These are phyloP conservation scores for Orchestes rusci DNA, from an alignment of 2,888 invertebrate species.

Conservation along the genomic window DNA sequence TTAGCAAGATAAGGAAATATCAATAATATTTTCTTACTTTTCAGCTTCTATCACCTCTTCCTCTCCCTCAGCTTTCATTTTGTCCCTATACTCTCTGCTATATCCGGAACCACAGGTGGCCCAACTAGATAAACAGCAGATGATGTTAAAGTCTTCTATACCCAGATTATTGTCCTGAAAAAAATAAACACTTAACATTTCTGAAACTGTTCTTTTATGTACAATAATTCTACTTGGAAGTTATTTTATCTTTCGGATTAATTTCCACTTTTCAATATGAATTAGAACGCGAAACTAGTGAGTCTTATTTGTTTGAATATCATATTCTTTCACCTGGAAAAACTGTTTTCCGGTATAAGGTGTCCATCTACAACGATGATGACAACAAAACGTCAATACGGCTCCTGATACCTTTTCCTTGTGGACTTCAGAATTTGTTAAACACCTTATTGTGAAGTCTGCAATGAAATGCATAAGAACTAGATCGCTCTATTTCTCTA, in stretches of 20 bases:
- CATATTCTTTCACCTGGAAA: constrained; percentile 43
- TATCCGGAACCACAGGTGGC: constrained; percentile 73
- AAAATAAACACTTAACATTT: too few relatives aligned
- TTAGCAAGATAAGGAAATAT: too few relatives aligned
- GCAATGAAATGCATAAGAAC: constrained; percentile 8
- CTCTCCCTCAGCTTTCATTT: constrained; percentile 7
- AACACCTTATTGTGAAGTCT: constrained; percentile 69
- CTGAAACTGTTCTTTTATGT: too few relatives aligned
- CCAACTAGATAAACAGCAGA: constrained; percentile 83
- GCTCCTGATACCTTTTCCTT: constrained; percentile 49
- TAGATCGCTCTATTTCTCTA: not conserved
- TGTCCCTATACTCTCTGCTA: constrained; percentile 45
- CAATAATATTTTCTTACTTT: too few relatives aligned
- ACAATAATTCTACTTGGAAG: too few relatives aligned
- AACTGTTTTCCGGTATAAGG: constrained; percentile 63
- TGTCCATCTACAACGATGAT: constrained; percentile 73
- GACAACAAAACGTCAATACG: constrained; percentile 82
- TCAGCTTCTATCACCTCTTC: constrained; percentile 10
- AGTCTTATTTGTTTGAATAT: too few relatives aligned
- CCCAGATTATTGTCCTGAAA: constrained; percentile 51
- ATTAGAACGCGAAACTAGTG: too few relatives aligned
- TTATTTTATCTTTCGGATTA: too few relatives aligned
- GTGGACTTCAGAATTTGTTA: constrained; percentile 45
- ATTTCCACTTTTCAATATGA: too few relatives aligned
- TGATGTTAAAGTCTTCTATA: constrained; percentile 60